Conservation (phyloP, 2,797 vertebrate species). For the Phylloscopus collybita region DNA sequence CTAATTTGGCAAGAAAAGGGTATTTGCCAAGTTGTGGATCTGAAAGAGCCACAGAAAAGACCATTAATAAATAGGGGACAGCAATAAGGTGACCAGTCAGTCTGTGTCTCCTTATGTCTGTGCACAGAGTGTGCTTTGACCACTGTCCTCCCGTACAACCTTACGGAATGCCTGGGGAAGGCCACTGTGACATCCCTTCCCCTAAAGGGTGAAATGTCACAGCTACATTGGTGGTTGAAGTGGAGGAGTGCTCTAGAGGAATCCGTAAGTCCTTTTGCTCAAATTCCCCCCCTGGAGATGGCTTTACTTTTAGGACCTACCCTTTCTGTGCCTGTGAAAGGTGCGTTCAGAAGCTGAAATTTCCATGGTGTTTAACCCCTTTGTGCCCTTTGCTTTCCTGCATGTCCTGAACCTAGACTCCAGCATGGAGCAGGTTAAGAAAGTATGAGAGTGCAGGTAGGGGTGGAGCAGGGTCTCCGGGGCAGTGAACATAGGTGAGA, state of each 20-base stretch:
- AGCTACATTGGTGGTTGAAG: neutral
- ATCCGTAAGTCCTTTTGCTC: neutral
- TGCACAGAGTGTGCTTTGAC: fast-evolving
- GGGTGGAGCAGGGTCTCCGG: neutral
- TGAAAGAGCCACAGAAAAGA: neutral
- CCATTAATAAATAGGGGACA: neutral
- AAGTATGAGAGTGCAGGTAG: neutral
- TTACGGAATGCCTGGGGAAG: neutral
- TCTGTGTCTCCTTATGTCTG: neutral
- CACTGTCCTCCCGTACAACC: neutral
- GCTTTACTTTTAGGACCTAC: neutral
- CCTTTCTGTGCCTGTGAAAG: neutral
- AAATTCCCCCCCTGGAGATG: neutral
- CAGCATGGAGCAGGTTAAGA: neutral
- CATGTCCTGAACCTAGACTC: fast-evolving
- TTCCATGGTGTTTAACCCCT: neutral
- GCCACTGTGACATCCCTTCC: neutral
- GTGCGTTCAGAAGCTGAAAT: neutral
- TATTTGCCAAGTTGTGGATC: neutral
- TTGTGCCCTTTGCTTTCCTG: neutral
- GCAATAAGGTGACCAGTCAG: neutral
- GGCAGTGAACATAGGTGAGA: neutral
- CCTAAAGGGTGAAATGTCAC: neutral
- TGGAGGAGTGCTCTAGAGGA: neutral
- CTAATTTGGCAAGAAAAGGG: neutral